Conservation (phyloP, 2,113 vertebrate genomes). For the Dicaeum eximium region DNA sequence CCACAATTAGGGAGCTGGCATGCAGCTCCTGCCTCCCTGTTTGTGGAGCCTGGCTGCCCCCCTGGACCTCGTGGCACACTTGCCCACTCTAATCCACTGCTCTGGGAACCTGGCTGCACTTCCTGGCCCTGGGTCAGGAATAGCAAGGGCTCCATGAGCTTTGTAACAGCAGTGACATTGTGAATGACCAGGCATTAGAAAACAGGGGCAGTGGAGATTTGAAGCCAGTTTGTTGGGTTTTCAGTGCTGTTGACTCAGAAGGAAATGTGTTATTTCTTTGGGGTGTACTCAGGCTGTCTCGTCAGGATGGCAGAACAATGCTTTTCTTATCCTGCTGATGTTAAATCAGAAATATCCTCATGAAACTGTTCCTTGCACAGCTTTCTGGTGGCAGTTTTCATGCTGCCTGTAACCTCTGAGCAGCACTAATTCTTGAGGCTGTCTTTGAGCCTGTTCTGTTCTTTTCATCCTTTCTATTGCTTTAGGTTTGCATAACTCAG, state of each 20-base stretch:
- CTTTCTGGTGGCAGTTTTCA: not conserved
- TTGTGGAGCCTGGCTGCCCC: not conserved
- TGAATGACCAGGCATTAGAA: not conserved
- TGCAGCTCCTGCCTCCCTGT: not conserved
- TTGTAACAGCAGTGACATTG: not conserved
- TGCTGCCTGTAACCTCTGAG: not conserved
- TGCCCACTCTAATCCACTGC: not conserved
- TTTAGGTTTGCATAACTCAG: not conserved
- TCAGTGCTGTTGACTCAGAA: not conserved
- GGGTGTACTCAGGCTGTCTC: not conserved
- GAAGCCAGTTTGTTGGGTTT: not conserved
- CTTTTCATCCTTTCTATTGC: not conserved
- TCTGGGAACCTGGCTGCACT: not conserved
- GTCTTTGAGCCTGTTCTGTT: not conserved
- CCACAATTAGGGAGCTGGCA: conserved; percentile 59
- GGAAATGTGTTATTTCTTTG: not conserved
- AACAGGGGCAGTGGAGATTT: not conserved
- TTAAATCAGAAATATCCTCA: not conserved
- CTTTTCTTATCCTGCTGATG: not conserved
- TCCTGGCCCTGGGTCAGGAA: not conserved
- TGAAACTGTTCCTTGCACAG: not conserved
- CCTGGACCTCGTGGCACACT: not conserved
- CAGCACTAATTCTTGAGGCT: not conserved
- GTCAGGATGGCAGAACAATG: not conserved
- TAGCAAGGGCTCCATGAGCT: not conserved